Percentiles rank a stretch among this genome's conserved stretches.
Evolutionary conservation across 2,113 vertebrate species (phyloP).

Genomic region (Galemys pyrenaicus): DNA sequence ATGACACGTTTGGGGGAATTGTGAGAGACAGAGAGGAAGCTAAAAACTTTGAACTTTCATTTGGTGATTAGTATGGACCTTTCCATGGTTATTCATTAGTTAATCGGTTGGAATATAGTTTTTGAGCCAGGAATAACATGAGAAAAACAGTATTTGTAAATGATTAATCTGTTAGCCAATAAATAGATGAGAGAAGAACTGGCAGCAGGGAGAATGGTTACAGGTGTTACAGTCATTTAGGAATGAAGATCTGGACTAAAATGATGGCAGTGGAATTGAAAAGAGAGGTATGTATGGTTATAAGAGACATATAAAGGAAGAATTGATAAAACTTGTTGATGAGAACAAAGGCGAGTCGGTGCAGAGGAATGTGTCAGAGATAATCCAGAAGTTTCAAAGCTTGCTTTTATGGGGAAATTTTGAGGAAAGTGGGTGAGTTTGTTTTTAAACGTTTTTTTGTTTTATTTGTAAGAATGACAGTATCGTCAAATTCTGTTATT

Average conservation of each 20-base stretch:
- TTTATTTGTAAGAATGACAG: neutral
- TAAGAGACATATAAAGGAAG: conserved; percentile 8
- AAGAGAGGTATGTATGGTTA: neutral
- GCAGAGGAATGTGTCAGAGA: conserved; percentile 21
- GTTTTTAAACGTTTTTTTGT: conserved; percentile 49
- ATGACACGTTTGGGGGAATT: neutral
- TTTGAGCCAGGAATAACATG: conserved; percentile 20
- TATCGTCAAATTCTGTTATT: conserved; percentile 31
- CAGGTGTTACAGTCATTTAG: neutral
- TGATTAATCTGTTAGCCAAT: conserved; percentile 10
- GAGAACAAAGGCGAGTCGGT: neutral
- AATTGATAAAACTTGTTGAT: conserved; percentile 24
- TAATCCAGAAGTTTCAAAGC: conserved; percentile 28
- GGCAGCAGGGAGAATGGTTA: neutral
- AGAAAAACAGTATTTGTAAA: conserved; percentile 47
- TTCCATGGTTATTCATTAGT: conserved; percentile 9
- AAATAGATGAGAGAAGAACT: conserved; percentile 43
- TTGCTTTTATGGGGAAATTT: conserved; percentile 43
- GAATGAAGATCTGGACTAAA: conserved; percentile 22
- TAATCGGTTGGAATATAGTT: neutral
- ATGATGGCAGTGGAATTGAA: neutral
- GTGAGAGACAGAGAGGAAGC: conserved; percentile 15
- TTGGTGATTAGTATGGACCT: neutral
- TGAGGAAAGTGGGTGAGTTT: conserved; percentile 36
- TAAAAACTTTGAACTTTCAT: conserved; percentile 32